phyloP scores from a whole-genome alignment of 2,797 vertebrate genomes.

The Leuciscus waleckii region DNA sequence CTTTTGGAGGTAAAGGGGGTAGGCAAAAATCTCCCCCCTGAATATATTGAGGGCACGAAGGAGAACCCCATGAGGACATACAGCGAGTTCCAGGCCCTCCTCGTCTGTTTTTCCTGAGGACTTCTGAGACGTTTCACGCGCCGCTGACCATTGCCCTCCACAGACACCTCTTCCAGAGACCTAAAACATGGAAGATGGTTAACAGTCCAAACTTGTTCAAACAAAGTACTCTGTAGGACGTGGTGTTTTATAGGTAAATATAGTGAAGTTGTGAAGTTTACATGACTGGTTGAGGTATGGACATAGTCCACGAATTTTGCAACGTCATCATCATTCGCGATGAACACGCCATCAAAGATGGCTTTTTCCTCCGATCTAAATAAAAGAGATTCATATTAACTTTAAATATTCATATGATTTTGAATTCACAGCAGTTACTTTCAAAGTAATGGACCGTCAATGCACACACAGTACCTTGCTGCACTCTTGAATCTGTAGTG shows the following conservation, averaged over 20 bases:
- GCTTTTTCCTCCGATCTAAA: neutral
- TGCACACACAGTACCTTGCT: no score
- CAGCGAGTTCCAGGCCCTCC: neutral
- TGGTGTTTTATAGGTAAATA: no score
- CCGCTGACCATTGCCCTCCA: neutral
- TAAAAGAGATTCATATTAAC: neutral
- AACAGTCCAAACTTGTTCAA: no score
- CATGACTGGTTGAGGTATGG: no score
- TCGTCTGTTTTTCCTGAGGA: neutral
- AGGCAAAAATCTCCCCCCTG: neutral
- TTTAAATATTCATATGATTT: no score
- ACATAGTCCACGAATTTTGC: neutral
- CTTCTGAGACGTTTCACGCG: neutral
- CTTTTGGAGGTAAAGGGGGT: neutral
- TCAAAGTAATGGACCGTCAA: no score
- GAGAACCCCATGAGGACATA: neutral
- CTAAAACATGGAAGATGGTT: no score
- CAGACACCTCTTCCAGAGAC: no score
- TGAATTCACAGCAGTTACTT: no score
- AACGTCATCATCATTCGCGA: neutral
- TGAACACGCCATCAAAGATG: neutral
- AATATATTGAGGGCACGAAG: neutral
- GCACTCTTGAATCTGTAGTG: no score
- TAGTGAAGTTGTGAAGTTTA: no score
- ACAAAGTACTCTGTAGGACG: no score